These are phyloP conservation scores for Empidonax traillii DNA, from an alignment of 2,113 vertebrate genomes.

Conservation along the genomic window DNA sequence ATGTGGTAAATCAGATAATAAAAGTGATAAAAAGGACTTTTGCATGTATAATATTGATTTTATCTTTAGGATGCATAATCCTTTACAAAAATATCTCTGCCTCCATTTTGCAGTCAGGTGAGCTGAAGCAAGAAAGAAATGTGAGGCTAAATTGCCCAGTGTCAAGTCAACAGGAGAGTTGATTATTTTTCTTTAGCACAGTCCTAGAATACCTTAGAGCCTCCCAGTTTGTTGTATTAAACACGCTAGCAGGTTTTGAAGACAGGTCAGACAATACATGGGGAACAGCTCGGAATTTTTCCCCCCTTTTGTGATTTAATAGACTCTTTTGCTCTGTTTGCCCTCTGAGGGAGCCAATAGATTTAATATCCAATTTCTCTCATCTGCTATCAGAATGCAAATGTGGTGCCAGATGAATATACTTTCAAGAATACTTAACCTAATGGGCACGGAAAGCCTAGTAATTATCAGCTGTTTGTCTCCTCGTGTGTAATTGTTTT, in stretches of 20 bases:
- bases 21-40: neutral
- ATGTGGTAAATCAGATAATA: neutral
- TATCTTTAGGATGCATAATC: neutral
- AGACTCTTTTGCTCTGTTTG: neutral
- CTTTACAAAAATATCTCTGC: neutral
- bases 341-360: neutral
- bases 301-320: neutral
- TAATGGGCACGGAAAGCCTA: slow-evolving; percentile 37
- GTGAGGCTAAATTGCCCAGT: neutral
- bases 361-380: neutral
- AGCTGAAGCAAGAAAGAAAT: neutral
- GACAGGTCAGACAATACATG: neutral
- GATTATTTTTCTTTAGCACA: neutral
- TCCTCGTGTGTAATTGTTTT: neutral
- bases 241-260: neutral
- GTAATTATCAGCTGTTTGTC: slow-evolving; percentile 28
- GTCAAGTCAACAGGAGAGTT: neutral
- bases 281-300: neutral
- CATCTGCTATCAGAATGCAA: neutral
- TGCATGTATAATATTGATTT: neutral
- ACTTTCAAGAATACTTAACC: slow-evolving; percentile 50
- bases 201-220: neutral
- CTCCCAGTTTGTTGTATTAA: neutral
- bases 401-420: slow-evolving; percentile 22
- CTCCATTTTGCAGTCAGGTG: neutral